Evolutionary conservation across 2,113 vertebrate genomes (phyloP), one percentile per base, ranked within the genome.

Genomic region (Ascaphus truei): DNA sequence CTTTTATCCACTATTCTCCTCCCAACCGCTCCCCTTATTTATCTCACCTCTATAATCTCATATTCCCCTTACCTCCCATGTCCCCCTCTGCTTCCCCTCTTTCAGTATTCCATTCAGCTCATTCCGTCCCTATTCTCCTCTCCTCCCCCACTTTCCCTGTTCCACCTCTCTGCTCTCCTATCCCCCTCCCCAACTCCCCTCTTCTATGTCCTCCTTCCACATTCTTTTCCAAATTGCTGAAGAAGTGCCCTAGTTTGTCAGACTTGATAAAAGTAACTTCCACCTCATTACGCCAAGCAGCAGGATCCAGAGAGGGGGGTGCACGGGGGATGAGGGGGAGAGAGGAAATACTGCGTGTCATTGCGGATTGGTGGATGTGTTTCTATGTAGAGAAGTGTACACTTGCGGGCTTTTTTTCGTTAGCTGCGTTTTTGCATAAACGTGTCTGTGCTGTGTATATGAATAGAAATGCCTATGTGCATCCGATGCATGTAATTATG

Each of bases 201-300:
- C 25, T 13, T 60, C 41, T 41, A 52, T 61, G 45, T 60, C 45
- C 45, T 71, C 45, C 57, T 71, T 52, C 61, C 56, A 52, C 45
- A 52, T 71, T 71, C 45, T 61, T 71, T 71, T 71, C 67, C 61
- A 47, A 33, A 61, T 52, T 61, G 67, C 67, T 51, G 45, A 60
- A 39, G 66, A 60, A 60, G 67, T 69, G 67, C 52, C 67, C 67
- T 69, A 69, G 67, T 69, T 69, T 69, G 67, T 69, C 67, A 69
- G 67, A 69, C 51, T 60, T 69, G 41, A 69, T 69, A 51, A 69
- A 69, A 69, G 56, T 69, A 69, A 69, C 67, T 69, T 69, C 67
- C 56, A 60, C 23, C 67, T 69, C 67, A 69, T 69, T 69, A 69
- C 67, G 43, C 67, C 56, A 69, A 60, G 67, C 67, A 69, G 67